Evolutionary conservation across 2,113 vertebrate species (phyloP).

Genomic region (Alexandromys fortis): DNA sequence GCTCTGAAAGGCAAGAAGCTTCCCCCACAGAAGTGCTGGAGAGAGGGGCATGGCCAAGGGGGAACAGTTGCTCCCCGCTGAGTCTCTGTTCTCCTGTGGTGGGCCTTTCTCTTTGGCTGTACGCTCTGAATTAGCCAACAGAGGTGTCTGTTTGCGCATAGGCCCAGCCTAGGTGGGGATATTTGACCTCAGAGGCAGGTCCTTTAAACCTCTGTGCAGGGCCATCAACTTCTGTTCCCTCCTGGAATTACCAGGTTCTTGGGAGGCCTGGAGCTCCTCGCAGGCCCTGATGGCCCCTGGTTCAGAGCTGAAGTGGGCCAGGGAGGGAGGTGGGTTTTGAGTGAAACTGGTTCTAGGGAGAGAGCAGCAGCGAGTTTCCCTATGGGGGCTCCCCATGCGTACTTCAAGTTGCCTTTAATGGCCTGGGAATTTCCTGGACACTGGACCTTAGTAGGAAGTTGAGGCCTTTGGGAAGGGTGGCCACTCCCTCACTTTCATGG

Average conservation of each 20-base stretch:
- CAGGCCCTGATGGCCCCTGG: background rate
- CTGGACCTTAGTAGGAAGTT: background rate
- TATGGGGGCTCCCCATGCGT: no score
- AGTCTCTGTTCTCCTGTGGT: background rate
- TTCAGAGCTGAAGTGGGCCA: background rate
- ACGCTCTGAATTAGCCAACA: background rate
- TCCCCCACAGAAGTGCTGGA: background rate
- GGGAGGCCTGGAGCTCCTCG: background rate
- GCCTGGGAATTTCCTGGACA: accelerated
- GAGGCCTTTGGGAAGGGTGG: background rate
- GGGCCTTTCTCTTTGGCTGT: background rate
- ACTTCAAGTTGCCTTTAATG: no score
- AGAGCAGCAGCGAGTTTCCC: no score
- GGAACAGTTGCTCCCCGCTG: no score
- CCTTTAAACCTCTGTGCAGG: background rate
- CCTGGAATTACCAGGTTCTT: background rate
- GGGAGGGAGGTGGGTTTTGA: background rate
- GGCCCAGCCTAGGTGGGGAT: background rate
- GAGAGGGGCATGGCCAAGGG: background rate
- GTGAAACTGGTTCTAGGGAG: background rate
- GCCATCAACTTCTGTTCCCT: background rate
- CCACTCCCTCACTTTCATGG: background rate
- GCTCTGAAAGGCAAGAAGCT: slow-evolving; percentile 32
- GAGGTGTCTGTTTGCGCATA: background rate
- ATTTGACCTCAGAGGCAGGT: background rate